Conservation (phyloP, 2,888 invertebrate species). For the Bibio marci region DNA sequence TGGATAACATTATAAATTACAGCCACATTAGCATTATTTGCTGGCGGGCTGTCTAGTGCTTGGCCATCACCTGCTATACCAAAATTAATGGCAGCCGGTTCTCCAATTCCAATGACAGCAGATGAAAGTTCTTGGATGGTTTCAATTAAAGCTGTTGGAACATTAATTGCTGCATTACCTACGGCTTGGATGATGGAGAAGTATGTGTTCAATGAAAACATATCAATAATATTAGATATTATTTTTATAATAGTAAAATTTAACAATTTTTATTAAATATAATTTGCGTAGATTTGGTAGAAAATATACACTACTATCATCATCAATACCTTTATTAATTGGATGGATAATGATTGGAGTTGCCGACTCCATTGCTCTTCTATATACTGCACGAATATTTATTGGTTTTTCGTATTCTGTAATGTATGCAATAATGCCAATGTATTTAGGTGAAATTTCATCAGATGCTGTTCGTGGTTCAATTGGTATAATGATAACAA, state of each 20-base stretch:
- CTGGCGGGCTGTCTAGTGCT: slow-evolving; percentile 36
- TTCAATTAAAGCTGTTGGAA: slow-evolving; percentile 43
- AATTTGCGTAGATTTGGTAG: slow-evolving; percentile 44
- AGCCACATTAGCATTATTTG: slow-evolving; percentile 35
- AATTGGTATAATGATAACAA: slow-evolving; percentile 40
- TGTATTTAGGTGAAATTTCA: slow-evolving; percentile 44
- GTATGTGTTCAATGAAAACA: too few relatives aligned
- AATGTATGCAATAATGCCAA: slow-evolving; percentile 40
- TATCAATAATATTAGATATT: too few relatives aligned
- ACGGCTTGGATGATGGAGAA: slow-evolving; percentile 42
- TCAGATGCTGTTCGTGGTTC: slow-evolving; percentile 40
- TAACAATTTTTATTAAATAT: too few relatives aligned
- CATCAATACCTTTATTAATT: slow-evolving; percentile 39
- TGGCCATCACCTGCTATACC: slow-evolving; percentile 45
- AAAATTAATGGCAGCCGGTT: slow-evolving; percentile 30
- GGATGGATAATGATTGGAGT: slow-evolving; percentile 47
- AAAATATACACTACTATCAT: slow-evolving; percentile 40
- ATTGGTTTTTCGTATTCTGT: slow-evolving; percentile 45
- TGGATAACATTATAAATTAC: too few relatives aligned
- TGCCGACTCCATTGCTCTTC: slow-evolving; percentile 35
- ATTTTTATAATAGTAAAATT: too few relatives aligned
- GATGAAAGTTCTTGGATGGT: slow-evolving; percentile 47
- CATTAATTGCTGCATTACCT: slow-evolving; percentile 41
- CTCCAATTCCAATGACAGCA: slow-evolving; percentile 34
- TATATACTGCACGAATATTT: slow-evolving; percentile 40